These are phyloP conservation scores for Ictalurus furcatus DNA, from an alignment of 2,113 vertebrate species.

Conservation along the genomic window DNA sequence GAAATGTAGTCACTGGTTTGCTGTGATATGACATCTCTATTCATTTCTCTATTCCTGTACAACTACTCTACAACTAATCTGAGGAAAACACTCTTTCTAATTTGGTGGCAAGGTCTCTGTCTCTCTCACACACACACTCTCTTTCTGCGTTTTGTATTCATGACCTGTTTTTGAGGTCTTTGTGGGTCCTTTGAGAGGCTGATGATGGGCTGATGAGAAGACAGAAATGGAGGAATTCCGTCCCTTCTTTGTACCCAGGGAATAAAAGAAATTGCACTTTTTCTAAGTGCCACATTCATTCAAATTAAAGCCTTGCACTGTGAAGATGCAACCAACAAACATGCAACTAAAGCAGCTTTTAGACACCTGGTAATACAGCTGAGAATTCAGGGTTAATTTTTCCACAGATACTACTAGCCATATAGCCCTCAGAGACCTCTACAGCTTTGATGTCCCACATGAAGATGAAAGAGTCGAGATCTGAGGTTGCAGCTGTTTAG, in stretches of 20 bases:
- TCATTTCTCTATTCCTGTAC: not conserved
- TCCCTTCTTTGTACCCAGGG: conserved; percentile 51
- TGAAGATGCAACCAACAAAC: conserved; percentile 35
- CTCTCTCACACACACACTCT: not conserved
- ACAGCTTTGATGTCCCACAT: conserved; percentile 25
- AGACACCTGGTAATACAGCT: not conserved
- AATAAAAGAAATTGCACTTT: conserved; percentile 73
- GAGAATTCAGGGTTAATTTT: not conserved
- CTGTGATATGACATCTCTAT: too few relatives aligned
- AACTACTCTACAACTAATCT: not conserved
- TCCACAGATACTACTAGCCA: conserved; percentile 20
- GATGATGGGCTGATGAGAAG: conserved; percentile 67
- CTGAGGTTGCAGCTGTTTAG: conserved; percentile 21
- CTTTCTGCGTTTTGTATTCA: conserved; percentile 55
- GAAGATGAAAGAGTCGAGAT: conserved; percentile 38
- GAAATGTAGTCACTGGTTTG: too few relatives aligned
- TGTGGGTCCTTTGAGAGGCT: conserved; percentile 48
- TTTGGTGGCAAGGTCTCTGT: not conserved
- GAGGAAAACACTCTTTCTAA: not conserved
- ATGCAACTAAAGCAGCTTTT: conserved; percentile 17
- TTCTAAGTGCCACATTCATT: conserved; percentile 85
- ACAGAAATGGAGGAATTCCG: conserved; percentile 66
- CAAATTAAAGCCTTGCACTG: conserved; percentile 75
- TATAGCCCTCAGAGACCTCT: conserved; percentile 9
- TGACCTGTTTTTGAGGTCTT: conserved; percentile 52